Base-by-base conservation (phyloP, 1,140 invertebrate genomes). In the Coenobita brevimanus region DNA sequence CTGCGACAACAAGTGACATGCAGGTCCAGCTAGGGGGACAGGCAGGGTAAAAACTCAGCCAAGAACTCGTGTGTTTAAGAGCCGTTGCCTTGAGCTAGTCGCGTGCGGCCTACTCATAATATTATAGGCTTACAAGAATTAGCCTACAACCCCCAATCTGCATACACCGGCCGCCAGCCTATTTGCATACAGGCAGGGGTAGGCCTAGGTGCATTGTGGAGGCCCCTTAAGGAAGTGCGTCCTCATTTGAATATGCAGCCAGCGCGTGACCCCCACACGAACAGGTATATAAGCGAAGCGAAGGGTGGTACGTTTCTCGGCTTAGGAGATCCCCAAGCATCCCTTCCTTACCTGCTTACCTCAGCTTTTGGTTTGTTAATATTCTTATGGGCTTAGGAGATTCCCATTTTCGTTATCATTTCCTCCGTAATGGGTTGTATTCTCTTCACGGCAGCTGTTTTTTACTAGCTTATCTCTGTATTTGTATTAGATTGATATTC, bases 101-200 rank as follows among this genome's bases (percentile, higher is more conserved):
- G 88, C 88, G 88, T 89, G 88, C 82, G 27, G 64, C 71, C 30
- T 41, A 79, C 60, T 89, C 88, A 83, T 71, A 89, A 89, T 83
- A 89, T 83, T 89, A 89, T 89, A 89, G 88, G 88, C 88, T 84
- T 84, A 84, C 62, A 43, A 27, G 76, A 57, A 87, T 87, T 87
- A 87, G 84, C 78, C 62, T 87, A 79, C 84, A 87, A 36, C 38
- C 62, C 38, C 62, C 71, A 67, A 89, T 89, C 82, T 89, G 82
- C 88, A 89, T 89, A 89, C 75, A 89, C 79, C 50, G 43, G 41
- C 54, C 81, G 38, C 54, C 46, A 3, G 15, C 46, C 76, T 75
- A 89, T 89, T 89, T 89, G 88, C 88, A 89, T 89, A 89, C 88
- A 89, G 78, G 81, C 84, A 54, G 76, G n/a, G 41, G 81, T 80